Percentiles rank a stretch among this genome's conserved stretches.
Conservation (phyloP, 1,140 invertebrate species). For the Bombus polaris region DNA sequence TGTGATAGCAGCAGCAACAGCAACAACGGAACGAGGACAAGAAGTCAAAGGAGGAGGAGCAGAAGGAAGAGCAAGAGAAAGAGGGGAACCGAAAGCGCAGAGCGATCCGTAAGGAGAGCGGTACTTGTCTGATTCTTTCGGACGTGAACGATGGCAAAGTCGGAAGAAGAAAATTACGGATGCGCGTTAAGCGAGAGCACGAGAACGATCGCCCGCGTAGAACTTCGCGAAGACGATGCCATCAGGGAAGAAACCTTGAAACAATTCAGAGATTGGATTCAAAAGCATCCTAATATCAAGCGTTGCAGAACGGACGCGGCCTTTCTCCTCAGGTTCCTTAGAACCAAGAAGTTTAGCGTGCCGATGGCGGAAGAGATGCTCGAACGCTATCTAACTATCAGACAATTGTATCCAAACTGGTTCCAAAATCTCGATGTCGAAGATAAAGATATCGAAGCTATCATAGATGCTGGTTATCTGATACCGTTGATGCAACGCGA, state of each 20-base stretch:
- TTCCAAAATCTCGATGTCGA: slow-evolving; percentile 90
- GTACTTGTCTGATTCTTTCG: slow-evolving; percentile 16
- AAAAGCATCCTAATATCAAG: slow-evolving; percentile 89
- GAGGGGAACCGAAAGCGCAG: neutral
- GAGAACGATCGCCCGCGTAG: slow-evolving; percentile 85
- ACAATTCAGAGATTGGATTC: slow-evolving; percentile 90
- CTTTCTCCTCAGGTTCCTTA: slow-evolving; percentile 92
- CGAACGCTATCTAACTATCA: slow-evolving; percentile 91
- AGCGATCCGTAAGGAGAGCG: neutral
- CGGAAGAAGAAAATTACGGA: slow-evolving; percentile 67
- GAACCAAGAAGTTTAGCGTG: slow-evolving; percentile 93
- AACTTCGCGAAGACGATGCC: slow-evolving; percentile 89
- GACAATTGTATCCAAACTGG: slow-evolving; percentile 92
- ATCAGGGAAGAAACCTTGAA: slow-evolving; percentile 87
- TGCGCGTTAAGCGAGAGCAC: slow-evolving; percentile 79
- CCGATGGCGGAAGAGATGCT: slow-evolving; percentile 92
- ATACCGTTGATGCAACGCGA: slow-evolving; percentile 90
- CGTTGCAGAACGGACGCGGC: slow-evolving; percentile 89
- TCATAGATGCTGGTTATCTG: slow-evolving; percentile 91
- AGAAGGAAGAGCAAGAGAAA: neutral
- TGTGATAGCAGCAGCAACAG: neutral
- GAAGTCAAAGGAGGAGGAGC: neutral
- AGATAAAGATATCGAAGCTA: slow-evolving; percentile 88
- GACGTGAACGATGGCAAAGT: slow-evolving; percentile 66
- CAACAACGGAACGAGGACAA: neutral